phyloP scores from a whole-genome alignment of 2,113 vertebrate genomes.

The Elachura formosa region DNA sequence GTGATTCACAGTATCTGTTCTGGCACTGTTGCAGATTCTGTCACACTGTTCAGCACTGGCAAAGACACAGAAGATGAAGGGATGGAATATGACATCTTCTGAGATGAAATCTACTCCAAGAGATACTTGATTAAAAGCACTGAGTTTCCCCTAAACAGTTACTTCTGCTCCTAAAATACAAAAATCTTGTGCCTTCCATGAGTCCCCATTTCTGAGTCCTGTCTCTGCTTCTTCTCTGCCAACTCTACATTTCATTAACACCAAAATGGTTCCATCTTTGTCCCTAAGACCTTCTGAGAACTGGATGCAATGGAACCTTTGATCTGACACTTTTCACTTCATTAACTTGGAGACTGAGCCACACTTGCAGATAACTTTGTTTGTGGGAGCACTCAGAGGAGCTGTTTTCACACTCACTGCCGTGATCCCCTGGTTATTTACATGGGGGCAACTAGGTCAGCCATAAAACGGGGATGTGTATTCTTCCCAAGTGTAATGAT shows the following conservation, averaged over 20 bases:
- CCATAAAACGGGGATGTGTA: background rate
- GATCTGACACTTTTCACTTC: constrained; percentile 9
- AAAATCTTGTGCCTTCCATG: background rate
- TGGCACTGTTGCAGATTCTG: background rate
- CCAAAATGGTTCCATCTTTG: background rate
- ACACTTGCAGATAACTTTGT: background rate
- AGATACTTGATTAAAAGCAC: background rate
- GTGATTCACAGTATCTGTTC: background rate
- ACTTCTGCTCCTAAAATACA: background rate
- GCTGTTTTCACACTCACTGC: background rate
- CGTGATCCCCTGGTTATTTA: background rate
- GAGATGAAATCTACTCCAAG: background rate
- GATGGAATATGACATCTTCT: background rate
- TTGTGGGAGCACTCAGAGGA: background rate
- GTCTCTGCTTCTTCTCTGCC: background rate
- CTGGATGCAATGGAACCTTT: background rate
- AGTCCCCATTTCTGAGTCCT: background rate
- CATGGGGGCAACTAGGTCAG: background rate
- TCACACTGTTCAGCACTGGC: background rate
- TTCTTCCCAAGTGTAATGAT: background rate
- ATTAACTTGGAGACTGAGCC: background rate
- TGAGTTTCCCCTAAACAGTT: background rate
- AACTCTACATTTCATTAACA: background rate
- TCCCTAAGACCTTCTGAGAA: background rate
- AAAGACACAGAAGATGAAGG: background rate